Evolutionary conservation across 2,888 invertebrate genomes (phyloP).

Genomic region (Hemicrepidius hirtus): DNA sequence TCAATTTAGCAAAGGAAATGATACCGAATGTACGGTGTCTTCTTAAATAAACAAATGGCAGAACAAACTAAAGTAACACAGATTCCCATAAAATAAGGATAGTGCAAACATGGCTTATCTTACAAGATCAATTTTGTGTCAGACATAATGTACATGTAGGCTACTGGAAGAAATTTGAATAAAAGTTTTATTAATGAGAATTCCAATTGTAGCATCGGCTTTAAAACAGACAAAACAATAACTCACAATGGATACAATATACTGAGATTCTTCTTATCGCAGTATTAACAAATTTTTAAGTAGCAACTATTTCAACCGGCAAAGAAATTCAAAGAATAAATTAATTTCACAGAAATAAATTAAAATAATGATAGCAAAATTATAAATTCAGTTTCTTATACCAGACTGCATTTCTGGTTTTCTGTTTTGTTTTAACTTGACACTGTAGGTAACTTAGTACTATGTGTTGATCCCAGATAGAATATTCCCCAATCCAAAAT

Average conservation of each 20-base stretch:
- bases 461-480: too few species aligned
- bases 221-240: not conserved
- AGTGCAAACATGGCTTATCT: slow-evolving; percentile 1
- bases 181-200: not conserved
- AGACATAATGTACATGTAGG: slow-evolving; percentile 6
- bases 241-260: too few species aligned
- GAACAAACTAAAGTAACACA: not conserved
- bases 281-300: too few species aligned
- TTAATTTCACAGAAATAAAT: not conserved
- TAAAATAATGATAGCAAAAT: not conserved
- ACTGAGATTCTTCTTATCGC: too few species aligned
- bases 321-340: too few species aligned
- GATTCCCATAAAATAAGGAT: slow-evolving; percentile 9
- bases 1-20: slow-evolving; percentile 28
- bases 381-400: too few species aligned
- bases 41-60: slow-evolving; percentile 2
- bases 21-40: slow-evolving; percentile 11
- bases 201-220: not conserved
- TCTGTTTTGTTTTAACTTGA: too few species aligned
- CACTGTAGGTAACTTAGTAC: too few species aligned
- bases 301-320: not conserved
- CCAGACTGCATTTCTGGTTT: too few species aligned
- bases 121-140: not conserved
- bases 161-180: not conserved
- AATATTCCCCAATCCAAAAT: too few species aligned